Base-by-base conservation (phyloP, 2,888 invertebrate genomes). In the Baronia brevicornis region DNA sequence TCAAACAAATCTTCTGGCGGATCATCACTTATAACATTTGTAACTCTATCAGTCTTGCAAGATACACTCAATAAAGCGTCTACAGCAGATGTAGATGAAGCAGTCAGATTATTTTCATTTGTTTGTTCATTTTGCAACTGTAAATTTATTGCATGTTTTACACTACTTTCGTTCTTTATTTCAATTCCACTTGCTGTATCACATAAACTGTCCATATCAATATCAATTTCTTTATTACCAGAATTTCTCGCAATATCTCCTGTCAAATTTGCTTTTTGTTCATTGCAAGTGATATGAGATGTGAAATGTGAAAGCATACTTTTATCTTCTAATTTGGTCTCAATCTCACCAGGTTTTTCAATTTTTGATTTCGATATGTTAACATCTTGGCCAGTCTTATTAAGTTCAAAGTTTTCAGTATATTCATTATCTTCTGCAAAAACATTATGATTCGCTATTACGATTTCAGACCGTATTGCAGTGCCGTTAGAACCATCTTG, bases 1-100 rank as follows among this genome's bases (percentile, higher is more conserved):
- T 84, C 84, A 47, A 80, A 82, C 39, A 84, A 57, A 46, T 82
- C 77, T 54, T 84, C 84, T 3, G 82, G 82, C 1, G 64, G 72
- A 51, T 80, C 80, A 19, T 77, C 68, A 43, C 74, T 73, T 20
- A 82, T 66, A 19, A 60, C 49, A 48, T 68, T 71, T 3, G 82
- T 78, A 1, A 82, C 79, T 51, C 78, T 58, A 37, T 84, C 82
- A 21, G 73, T 46, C 38, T 84, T 80, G 41, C 79, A 60, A 2
- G 82, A 80, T 1, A 80, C 82, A 48, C 78, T 79, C 27, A 82
- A 48, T 35, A 82, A 63, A 21, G 79, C 79, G 40, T 82, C 82
- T n/a, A 84, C 82, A 7, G 82, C 82, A 1, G 78, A 79, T 7
- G 78, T 78, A 11, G 80, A 79, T 8, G 78, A 65, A 50, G 78